Percentiles rank a stretch among this genome's conserved stretches.
Evolutionary conservation across 2,113 vertebrate species (phyloP).

Genomic region (Marmota flaviventris): DNA sequence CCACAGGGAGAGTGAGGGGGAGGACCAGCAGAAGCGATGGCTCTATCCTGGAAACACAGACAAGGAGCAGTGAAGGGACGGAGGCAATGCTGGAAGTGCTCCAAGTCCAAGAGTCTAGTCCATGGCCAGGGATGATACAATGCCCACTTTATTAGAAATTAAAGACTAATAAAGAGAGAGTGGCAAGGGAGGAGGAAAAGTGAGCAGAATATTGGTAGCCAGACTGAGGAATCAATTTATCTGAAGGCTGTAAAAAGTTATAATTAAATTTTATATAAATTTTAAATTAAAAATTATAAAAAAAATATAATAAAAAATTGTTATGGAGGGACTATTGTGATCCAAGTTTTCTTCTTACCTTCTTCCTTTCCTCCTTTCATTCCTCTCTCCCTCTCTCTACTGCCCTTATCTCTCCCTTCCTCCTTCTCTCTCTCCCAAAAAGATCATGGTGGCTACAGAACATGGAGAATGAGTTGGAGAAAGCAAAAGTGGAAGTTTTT

Average conservation of each 20-base stretch:
- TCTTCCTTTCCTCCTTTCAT: too few species aligned
- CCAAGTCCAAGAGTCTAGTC: background rate
- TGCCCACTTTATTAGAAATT: background rate
- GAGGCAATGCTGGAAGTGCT: background rate
- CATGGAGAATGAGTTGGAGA: background rate
- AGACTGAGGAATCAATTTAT: background rate
- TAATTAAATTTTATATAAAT: too few species aligned
- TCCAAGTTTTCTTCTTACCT: background rate
- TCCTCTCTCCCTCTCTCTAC: background rate
- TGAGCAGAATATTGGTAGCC: background rate
- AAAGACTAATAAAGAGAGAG: background rate
- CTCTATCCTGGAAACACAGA: background rate
- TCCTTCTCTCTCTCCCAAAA: background rate
- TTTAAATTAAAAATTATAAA: too few species aligned
- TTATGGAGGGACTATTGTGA: background rate
- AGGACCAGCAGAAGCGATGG: background rate
- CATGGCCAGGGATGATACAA: background rate
- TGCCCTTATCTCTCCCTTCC: rapidly evolving
- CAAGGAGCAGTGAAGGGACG: background rate
- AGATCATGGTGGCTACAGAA: background rate
- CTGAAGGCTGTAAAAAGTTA: background rate
- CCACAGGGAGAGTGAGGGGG: too few species aligned
- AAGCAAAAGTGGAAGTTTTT: background rate
- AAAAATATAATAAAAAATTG: background rate
- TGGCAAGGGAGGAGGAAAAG: background rate